phyloP scores from a whole-genome alignment of 2,888 invertebrate genomes.

The Trichopoda pennipes region DNA sequence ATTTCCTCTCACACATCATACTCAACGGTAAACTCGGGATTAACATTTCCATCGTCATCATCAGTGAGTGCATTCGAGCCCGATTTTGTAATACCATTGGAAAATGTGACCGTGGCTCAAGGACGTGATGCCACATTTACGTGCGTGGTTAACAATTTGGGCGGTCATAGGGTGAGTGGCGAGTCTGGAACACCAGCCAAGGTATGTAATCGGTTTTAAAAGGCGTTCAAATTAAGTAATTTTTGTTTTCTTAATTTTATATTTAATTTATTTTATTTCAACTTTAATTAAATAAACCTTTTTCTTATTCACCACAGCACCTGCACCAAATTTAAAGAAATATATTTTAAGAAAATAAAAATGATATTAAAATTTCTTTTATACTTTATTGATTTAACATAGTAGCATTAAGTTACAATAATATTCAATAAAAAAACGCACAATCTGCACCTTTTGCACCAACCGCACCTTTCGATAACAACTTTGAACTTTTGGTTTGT shows the following conservation, averaged over 20 bases:
- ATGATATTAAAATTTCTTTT: conserved; percentile 11
- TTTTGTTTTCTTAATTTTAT: conserved; percentile 31
- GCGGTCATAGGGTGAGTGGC: conserved; percentile 94
- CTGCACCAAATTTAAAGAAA: conserved; percentile 48
- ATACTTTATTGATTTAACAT: conserved; percentile 23
- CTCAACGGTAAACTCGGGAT: conserved; percentile 46
- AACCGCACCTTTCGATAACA: conserved; percentile 37
- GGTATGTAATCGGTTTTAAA: conserved; percentile 87
- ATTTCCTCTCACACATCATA: conserved; percentile 70
- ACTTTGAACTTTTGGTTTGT: conserved; percentile 48
- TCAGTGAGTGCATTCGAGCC: conserved; percentile 87
- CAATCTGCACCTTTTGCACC: conserved; percentile 57
- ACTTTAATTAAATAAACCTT: conserved; percentile 60
- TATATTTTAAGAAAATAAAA: conserved; percentile 3
- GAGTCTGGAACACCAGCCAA: conserved; percentile 89
- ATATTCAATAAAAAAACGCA: conserved; percentile 39
- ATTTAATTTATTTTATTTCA: conserved; percentile 17
- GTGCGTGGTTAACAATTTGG: conserved; percentile 89
- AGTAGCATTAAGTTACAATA: conserved; percentile 13
- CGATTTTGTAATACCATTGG: conserved; percentile 87
- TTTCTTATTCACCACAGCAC: conserved; percentile 46
- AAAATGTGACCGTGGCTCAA: conserved; percentile 89
- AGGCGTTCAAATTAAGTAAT: conserved; percentile 65
- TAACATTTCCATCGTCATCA: conserved; percentile 63
- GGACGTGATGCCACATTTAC: conserved; percentile 90